Base-by-base conservation (phyloP, 2,797 vertebrate genomes). In the Setipinna tenuifilis region DNA sequence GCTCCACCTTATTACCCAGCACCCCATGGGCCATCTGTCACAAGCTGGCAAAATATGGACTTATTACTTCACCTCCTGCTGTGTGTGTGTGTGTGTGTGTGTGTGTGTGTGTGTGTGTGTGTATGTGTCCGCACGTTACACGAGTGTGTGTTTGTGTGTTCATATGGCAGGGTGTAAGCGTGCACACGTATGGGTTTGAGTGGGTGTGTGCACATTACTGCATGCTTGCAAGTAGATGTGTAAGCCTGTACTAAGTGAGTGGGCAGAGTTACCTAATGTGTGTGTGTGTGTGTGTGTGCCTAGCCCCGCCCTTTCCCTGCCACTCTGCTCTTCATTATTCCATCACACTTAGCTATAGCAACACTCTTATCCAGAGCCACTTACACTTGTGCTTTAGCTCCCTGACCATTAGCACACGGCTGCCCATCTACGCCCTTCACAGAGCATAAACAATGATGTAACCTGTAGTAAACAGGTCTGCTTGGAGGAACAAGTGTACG, bases 1-100 rank as follows among this genome's bases (percentile, higher is more conserved):
- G 90, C 86, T 59, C 61, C 5, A 71, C 85, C 86, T 93, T 89
- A 91, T 93, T 92, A 90, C 85, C 90, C 89, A 86, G 88, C 87
- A 23, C 86, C 82, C 88, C 31, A 57, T 50, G 83, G 90, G 82
- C 87, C 61, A 14, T 87, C 58, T 84, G 86, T 88, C 86, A 89
- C 57, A 3, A 65, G 75, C 81, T 83, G 88, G 81, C 81, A 65
- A 89, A 87, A 87, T 88, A 85, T 86, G 58, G 80, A 82, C 83
- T 87, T 89, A 89, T 92, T 90, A 92, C 87, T 85, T 86, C 87
- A 58, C 81, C 83, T 46, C 88, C 87, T 83, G 81, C 88, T 91
- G 28, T 35, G 68, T 75, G 68, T 19, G 23, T 68, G 62, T 68
- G 68, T 17, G 59, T n/a, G 59, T 23, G 21, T 62, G 59, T 62